These are phyloP conservation scores for Parnassius apollo DNA, from an alignment of 2,888 invertebrate species.

Conservation along the genomic window DNA sequence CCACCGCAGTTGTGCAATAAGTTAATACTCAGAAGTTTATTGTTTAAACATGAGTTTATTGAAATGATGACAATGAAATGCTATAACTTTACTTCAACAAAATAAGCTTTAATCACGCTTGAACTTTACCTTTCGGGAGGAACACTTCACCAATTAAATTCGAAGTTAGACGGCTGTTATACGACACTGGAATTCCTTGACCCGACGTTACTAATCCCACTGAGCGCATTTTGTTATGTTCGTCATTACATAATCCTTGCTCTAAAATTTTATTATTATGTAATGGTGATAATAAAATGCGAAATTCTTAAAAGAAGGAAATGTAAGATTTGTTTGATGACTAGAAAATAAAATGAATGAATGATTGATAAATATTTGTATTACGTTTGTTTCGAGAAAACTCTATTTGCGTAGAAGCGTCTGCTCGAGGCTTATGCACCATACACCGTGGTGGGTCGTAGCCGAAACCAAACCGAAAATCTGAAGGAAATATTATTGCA, in stretches of 20 bases:
- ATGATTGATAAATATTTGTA: no score
- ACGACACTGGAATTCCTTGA: neutral
- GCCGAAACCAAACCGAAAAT: constrained; percentile 46
- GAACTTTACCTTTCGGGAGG: neutral
- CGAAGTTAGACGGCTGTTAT: neutral
- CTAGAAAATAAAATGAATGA: no score
- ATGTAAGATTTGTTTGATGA: no score
- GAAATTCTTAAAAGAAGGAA: no score
- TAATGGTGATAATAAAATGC: no score
- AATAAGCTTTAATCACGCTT: no score
- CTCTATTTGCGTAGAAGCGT: constrained; percentile 39
- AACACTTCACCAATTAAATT: neutral
- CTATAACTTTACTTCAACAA: no score
- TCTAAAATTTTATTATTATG: constrained; percentile 22
- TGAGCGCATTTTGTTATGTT: neutral
- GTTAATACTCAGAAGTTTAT: no score
- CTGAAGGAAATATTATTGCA: constrained; percentile 36
- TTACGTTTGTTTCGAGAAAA: constrained; percentile 18
- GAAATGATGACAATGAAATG: no score
- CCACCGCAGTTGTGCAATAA: no score
- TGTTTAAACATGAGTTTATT: no score
- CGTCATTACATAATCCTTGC: constrained; percentile 7
- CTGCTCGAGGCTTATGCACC: constrained; percentile 37
- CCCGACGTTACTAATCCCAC: neutral
- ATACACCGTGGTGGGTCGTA: constrained; percentile 52